phyloP scores from a whole-genome alignment of 2,797 vertebrate genomes.

The Gymnothorax reevesii region DNA sequence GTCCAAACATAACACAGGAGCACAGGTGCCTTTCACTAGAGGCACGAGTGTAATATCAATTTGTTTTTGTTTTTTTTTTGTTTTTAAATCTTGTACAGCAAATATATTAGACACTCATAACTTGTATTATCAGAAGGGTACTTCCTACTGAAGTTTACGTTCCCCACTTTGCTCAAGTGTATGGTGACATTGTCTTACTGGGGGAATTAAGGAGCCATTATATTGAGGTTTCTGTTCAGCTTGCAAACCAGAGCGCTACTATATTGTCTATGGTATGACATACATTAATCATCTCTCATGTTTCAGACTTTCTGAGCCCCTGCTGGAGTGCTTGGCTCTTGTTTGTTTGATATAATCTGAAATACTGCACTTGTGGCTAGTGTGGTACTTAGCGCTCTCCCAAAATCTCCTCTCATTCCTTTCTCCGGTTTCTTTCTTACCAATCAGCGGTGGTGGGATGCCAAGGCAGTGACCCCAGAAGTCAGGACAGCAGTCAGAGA shows the following conservation, averaged over 20 bases:
- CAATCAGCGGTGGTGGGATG: constrained; percentile 63
- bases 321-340: background rate
- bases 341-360: background rate
- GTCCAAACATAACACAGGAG: background rate
- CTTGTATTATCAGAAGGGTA: background rate
- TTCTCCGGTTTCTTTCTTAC: constrained; percentile 48
- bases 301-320: background rate
- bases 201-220: background rate
- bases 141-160: background rate
- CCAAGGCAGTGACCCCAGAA: constrained; percentile 91
- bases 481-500: constrained; percentile 96
- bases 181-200: background rate
- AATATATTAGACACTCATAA: background rate
- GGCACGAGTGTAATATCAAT: background rate
- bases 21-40: background rate
- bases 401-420: background rate
- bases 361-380: background rate
- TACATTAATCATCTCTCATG: background rate
- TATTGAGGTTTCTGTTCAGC: background rate
- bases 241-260: background rate
- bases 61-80: background rate
- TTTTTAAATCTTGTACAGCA: background rate
- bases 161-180: background rate
- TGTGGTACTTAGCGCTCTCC: background rate
- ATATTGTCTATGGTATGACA: background rate